Evolutionary conservation across 2,113 vertebrate species (phyloP).

Genomic region (Jacana jacana): DNA sequence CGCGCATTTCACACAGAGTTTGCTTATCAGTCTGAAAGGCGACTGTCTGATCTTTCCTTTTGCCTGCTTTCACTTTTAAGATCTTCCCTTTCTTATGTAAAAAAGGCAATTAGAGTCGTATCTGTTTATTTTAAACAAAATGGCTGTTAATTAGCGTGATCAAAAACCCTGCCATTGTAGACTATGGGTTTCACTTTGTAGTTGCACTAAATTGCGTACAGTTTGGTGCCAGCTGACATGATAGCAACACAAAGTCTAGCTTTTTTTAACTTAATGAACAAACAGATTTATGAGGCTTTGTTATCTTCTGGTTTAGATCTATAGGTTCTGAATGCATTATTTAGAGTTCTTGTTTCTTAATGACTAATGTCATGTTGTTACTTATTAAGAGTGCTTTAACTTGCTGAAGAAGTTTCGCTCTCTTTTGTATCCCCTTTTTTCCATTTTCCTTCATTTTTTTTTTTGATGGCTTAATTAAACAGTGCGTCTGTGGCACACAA

Average conservation of each 20-base stretch:
- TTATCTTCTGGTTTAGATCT: constrained; percentile 82
- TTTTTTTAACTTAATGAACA: constrained; percentile 88
- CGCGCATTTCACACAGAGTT: constrained; percentile 67
- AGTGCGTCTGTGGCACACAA: constrained; percentile 22
- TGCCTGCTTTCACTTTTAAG: constrained; percentile 95
- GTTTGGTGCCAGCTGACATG: constrained; percentile 94
- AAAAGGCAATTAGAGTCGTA: constrained; percentile 99
- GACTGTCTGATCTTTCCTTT: constrained; percentile 85
- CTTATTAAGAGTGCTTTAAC: constrained; percentile 78
- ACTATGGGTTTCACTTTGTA: constrained; percentile 93
- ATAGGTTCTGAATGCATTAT: constrained; percentile 74
- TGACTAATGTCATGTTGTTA: constrained; percentile 76
- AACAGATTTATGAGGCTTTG: constrained; percentile 83
- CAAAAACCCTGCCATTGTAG: constrained; percentile 93
- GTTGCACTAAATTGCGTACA: constrained; percentile 83
- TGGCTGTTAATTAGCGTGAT: constrained; percentile 99
- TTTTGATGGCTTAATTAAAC: constrained; percentile 63
- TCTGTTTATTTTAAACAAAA: constrained; percentile 99
- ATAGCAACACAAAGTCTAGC: constrained; percentile 86
- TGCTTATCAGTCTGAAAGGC: constrained; percentile 78
- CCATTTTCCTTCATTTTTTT: background rate
- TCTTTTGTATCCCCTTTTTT: constrained; percentile 39
- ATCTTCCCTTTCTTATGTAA: constrained; percentile 99
- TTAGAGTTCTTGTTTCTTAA: constrained; percentile 78
- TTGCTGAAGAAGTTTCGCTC: constrained; percentile 69